A percentile compares a stretch with the other conserved stretches of the same genome.
Conservation (phyloP, 2,888 invertebrate genomes). For the Stenodera caucasica region DNA sequence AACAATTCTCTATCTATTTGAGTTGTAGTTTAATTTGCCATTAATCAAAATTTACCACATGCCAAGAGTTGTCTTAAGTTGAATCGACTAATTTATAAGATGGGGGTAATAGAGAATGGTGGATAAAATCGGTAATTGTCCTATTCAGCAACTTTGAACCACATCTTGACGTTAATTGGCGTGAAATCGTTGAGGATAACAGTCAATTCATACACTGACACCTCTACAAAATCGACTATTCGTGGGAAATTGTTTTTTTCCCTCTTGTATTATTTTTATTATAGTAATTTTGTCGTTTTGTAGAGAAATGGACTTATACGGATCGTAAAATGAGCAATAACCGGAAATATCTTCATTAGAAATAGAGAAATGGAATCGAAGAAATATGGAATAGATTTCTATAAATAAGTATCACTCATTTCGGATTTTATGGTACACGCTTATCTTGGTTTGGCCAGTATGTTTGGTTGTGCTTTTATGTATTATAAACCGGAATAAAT, state of each 20-base stretch:
- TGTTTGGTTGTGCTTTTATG: too few species aligned
- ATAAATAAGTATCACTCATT: too few species aligned
- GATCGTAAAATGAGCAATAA: neutral
- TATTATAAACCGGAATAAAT: neutral
- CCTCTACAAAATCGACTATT: neutral
- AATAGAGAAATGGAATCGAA: neutral
- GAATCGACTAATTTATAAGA: neutral
- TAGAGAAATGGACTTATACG: neutral
- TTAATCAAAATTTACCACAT: constrained; percentile 24
- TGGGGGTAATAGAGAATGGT: neutral
- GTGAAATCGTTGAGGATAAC: neutral
- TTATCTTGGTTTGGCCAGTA: too few species aligned
- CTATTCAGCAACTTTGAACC: neutral
- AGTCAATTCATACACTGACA: neutral
- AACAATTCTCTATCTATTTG: constrained; percentile 20
- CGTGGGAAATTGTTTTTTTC: too few species aligned
- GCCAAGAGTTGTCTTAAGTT: constrained; percentile 5
- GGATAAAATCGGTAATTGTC: neutral
- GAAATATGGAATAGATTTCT: neutral
- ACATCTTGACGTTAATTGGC: neutral
- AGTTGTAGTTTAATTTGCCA: constrained; percentile 24
- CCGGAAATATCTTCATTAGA: neutral
- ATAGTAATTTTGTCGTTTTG: too few species aligned
- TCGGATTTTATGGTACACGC: neutral
- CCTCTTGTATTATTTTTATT: too few species aligned